These are phyloP conservation scores for Sinosuthora webbiana DNA, from an alignment of 2,113 vertebrate species.

Conservation along the genomic window DNA sequence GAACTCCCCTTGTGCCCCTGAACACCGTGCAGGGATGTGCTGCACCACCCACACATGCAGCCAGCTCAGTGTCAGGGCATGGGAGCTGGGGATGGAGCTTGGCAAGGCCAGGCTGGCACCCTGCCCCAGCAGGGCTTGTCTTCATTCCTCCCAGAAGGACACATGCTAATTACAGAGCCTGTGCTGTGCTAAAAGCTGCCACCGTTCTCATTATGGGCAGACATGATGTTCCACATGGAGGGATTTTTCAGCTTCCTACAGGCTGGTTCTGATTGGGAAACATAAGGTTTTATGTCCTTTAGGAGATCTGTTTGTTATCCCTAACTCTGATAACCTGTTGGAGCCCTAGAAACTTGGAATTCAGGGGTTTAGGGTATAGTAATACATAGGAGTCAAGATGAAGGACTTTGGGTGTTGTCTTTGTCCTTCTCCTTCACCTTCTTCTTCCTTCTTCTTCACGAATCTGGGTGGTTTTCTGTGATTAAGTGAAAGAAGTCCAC, in stretches of 20 bases:
- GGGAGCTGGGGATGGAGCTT: neutral
- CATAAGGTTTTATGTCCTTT: neutral
- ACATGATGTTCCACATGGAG: neutral
- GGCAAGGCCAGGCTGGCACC: neutral
- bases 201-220: neutral
- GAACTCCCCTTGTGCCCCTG: neutral
- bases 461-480: too few relatives aligned
- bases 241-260: neutral
- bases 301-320: neutral
- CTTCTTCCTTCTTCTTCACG: too few relatives aligned
- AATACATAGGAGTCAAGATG: too few relatives aligned
- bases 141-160: neutral
- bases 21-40: neutral
- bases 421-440: too few relatives aligned
- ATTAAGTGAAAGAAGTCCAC: too few relatives aligned
- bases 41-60: neutral
- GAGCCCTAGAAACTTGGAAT: too few relatives aligned
- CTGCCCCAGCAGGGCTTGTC: neutral
- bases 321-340: neutral
- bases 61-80: neutral
- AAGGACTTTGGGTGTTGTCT: too few relatives aligned
- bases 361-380: too few relatives aligned
- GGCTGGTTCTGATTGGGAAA: neutral
- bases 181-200: neutral
- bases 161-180: accelerated